These are phyloP conservation scores for Macrophya annulata DNA, from an alignment of 2,888 invertebrate genomes.

Conservation along the genomic window DNA sequence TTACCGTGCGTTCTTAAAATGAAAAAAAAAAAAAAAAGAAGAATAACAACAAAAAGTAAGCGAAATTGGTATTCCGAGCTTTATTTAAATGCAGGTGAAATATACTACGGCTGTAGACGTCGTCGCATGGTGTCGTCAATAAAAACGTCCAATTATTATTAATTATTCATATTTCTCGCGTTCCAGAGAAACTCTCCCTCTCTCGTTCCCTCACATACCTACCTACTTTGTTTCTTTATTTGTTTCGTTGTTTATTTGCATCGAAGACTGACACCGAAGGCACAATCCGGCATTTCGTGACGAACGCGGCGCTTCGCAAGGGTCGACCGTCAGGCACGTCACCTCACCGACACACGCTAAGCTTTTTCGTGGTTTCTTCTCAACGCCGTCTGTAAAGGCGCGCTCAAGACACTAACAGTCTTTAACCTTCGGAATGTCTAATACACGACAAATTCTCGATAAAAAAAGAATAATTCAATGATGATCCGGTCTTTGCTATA, in stretches of 20 bases:
- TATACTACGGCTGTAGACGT: conserved; percentile 1
- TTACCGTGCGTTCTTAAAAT: neutral
- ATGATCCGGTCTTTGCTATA: neutral
- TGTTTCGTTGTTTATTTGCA: conserved; percentile 56
- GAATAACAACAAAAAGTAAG: neutral
- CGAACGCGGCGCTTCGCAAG: conserved; percentile 63
- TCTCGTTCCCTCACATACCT: conserved; percentile 53
- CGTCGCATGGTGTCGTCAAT: conserved; percentile 51
- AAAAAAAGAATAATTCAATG: neutral
- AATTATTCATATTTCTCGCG: conserved; percentile 53
- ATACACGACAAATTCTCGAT: neutral
- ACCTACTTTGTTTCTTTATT: conserved; percentile 54
- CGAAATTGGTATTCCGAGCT: neutral
- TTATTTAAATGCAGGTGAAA: conserved; percentile 24
- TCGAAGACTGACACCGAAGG: conserved; percentile 63
- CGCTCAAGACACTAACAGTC: conserved; percentile 9
- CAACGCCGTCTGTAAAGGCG: conserved; percentile 28
- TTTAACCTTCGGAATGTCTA: neutral
- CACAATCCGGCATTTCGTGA: conserved; percentile 70
- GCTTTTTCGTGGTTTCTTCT: conserved; percentile 51
- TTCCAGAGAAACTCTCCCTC: conserved; percentile 46
- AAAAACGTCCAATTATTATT: conserved; percentile 48
- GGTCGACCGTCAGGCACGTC: conserved; percentile 53
- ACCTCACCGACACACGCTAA: conserved; percentile 49
- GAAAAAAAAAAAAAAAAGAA: no score